Evolutionary conservation across 2,888 invertebrate species (phyloP).

Genomic region (Mechanitis messenoides): DNA sequence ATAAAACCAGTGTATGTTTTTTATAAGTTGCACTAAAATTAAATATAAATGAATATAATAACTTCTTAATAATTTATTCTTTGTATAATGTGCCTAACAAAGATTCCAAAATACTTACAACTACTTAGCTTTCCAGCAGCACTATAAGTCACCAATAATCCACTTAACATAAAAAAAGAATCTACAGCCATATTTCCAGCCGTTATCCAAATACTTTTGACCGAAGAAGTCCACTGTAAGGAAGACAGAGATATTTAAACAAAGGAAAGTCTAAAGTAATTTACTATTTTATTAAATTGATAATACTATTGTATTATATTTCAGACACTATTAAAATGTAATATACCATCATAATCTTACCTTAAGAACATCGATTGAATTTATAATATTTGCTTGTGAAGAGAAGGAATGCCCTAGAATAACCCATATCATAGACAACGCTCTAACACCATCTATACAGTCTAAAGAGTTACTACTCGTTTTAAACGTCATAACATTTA

Average conservation of each 20-base stretch:
- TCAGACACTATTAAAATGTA: neutral
- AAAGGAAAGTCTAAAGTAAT: conserved; percentile 8
- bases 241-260: conserved; percentile 20
- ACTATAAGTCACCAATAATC: conserved; percentile 36
- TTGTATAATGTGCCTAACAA: neutral
- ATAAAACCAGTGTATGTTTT: conserved; percentile 52
- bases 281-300: no score
- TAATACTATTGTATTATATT: no score
- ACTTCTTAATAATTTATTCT: no score
- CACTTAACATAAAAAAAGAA: conserved; percentile 65
- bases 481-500: conserved; percentile 43
- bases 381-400: conserved; percentile 28
- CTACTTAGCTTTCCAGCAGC: conserved; percentile 32
- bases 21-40: conserved; percentile 44
- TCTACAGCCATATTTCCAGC: conserved; percentile 67
- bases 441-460: conserved; percentile 60
- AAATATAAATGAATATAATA: neutral
- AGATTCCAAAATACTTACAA: conserved; percentile 27
- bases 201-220: conserved; percentile 43
- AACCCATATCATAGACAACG: conserved; percentile 62
- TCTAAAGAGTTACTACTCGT: conserved; percentile 40
- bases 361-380: conserved; percentile 24
- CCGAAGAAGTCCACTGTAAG: conserved; percentile 38
- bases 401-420: conserved; percentile 48
- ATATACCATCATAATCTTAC: conserved; percentile 21